A percentile compares a stretch with the other conserved stretches of the same genome.
Evolutionary conservation across 1,140 invertebrate species (phyloP).

Genomic region (Cephus cinctus): DNA sequence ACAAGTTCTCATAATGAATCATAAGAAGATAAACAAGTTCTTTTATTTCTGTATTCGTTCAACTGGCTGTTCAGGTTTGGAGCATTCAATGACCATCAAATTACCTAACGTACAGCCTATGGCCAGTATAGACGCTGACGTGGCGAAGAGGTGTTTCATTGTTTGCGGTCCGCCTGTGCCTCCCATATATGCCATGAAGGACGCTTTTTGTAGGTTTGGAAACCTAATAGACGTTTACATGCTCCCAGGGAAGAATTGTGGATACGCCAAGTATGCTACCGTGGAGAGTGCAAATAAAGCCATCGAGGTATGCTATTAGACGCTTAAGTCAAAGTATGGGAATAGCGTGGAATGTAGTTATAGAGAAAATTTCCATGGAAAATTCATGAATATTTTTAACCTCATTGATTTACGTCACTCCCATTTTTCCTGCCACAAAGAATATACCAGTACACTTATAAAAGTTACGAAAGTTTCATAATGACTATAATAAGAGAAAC

Average conservation of each 20-base stretch:
- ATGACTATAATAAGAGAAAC: too few relatives aligned
- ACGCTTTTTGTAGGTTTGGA: slow-evolving; percentile 91
- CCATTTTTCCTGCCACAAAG: too few relatives aligned
- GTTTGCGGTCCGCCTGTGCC: slow-evolving; percentile 81
- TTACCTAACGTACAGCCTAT: slow-evolving; percentile 74
- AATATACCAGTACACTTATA: too few relatives aligned
- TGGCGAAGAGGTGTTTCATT: slow-evolving; percentile 70
- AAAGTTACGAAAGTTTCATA: too few relatives aligned
- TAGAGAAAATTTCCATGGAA: too few relatives aligned
- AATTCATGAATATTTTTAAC: too few relatives aligned
- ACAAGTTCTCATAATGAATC: too few relatives aligned
- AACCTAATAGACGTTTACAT: slow-evolving; percentile 89
- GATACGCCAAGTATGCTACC: slow-evolving; percentile 86
- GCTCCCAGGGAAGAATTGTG: slow-evolving; percentile 85
- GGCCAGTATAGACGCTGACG: slow-evolving; percentile 69
- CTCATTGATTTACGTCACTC: too few relatives aligned
- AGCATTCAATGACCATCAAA: slow-evolving; percentile 60
- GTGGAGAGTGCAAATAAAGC: slow-evolving; percentile 77
- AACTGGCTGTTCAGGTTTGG: slow-evolving; percentile 41
- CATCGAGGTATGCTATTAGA: slow-evolving; percentile 62
- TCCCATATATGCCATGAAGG: slow-evolving; percentile 76
- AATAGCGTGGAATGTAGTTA: too few relatives aligned
- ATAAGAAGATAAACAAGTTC: slow-evolving; percentile 2
- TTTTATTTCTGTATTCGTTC: slow-evolving; percentile 2
- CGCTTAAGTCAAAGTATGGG: too few relatives aligned